Percentiles rank a stretch among this genome's conserved stretches.
Evolutionary conservation across 2,113 vertebrate genomes (phyloP).

Genomic region (Triplophysa siluroides): DNA sequence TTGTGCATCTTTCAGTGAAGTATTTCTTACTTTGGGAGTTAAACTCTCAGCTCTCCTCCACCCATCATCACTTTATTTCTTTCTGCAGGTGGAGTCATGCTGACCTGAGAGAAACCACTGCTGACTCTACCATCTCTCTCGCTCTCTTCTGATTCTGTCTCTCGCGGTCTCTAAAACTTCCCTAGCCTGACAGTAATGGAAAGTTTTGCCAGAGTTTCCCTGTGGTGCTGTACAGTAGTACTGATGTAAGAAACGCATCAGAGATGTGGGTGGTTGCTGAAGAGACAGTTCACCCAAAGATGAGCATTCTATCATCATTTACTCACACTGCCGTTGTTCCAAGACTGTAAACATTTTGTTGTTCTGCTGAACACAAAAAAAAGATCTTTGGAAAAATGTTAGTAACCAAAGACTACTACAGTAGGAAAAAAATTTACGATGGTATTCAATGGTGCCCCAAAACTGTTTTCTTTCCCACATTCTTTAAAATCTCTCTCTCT

Average conservation of each 20-base stretch:
- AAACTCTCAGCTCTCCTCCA: background rate
- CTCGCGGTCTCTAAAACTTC: background rate
- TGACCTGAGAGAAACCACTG: constrained; percentile 7
- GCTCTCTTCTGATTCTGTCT: constrained; percentile 13
- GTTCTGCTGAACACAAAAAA: too few relatives aligned
- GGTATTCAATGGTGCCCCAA: too few relatives aligned
- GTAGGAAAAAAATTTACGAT: too few relatives aligned
- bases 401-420: too few relatives aligned
- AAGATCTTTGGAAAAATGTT: too few relatives aligned
- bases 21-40: background rate
- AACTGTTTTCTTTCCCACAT: too few relatives aligned
- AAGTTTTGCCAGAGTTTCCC: background rate
- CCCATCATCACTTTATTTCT: constrained; percentile 1
- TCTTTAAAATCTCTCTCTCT: too few relatives aligned
- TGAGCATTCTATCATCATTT: too few relatives aligned
- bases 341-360: too few relatives aligned
- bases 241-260: background rate
- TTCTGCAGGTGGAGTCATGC: background rate
- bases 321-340: too few relatives aligned
- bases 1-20: background rate
- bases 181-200: background rate
- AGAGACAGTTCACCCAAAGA: too few relatives aligned
- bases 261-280: background rate
- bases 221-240: background rate
- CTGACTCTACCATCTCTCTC: constrained; percentile 26